Conservation (phyloP, 1,140 invertebrate species). For the Cephus cinctus region DNA sequence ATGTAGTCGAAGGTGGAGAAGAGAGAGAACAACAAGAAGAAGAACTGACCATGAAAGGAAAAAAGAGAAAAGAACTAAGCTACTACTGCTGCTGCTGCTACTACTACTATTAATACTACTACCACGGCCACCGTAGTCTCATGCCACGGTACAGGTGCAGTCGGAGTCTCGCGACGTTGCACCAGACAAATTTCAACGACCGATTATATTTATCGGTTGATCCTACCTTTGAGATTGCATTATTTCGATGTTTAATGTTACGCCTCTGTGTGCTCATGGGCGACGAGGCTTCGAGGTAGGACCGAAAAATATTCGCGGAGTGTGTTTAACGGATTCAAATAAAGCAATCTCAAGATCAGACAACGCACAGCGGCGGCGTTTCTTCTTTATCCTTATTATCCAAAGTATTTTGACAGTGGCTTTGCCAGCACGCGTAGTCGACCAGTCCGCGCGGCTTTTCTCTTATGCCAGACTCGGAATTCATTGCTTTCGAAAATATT, state of each 20-base stretch:
- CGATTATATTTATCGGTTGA: conserved; percentile 42
- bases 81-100: too few relatives aligned
- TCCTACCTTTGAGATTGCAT: conserved; percentile 34
- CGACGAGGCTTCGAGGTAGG: background rate
- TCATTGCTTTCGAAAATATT: conserved; percentile 32
- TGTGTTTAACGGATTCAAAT: conserved; percentile 39
- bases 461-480: conserved; percentile 19
- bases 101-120: too few relatives aligned
- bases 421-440: background rate
- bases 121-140: too few relatives aligned
- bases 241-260: conserved; percentile 36
- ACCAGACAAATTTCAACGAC: conserved; percentile 34
- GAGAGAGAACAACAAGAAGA: too few relatives aligned
- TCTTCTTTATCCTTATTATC: conserved; percentile 18
- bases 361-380: conserved; percentile 20
- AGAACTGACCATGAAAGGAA: too few relatives aligned
- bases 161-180: conserved; percentile 2
- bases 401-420: conserved; percentile 12
- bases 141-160: background rate
- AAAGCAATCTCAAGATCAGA: conserved; percentile 43
- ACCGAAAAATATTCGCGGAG: conserved; percentile 8
- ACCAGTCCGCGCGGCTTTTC: background rate
- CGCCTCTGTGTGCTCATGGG: conserved; percentile 9
- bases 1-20: too few relatives aligned
- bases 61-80: too few relatives aligned